Conservation (phyloP, 2,797 vertebrate species). For the Melanotaenia trifasciata region DNA sequence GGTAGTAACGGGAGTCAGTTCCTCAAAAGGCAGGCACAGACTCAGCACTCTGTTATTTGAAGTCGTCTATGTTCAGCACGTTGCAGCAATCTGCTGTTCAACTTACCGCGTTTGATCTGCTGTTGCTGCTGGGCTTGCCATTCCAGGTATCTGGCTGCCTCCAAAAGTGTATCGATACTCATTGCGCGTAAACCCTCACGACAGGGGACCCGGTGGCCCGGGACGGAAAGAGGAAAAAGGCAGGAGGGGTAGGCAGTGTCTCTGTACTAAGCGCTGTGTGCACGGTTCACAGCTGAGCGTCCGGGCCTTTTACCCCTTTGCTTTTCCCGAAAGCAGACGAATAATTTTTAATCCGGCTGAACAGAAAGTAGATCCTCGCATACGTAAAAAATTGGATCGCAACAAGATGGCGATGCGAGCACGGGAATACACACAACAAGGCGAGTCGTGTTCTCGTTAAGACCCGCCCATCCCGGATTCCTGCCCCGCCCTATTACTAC, state of each 20-base stretch:
- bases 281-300: constrained; percentile 49
- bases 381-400: constrained; percentile 87
- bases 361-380: constrained; percentile 84
- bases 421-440: constrained; percentile 97
- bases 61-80: constrained; percentile 13
- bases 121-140: constrained; percentile 98
- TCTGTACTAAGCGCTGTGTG: constrained; percentile 57
- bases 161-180: constrained; percentile 97
- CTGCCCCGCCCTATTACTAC: constrained; percentile 82
- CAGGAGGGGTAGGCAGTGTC: constrained; percentile 55
- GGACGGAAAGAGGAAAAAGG: constrained; percentile 70
- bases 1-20: constrained; percentile 21
- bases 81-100: constrained; percentile 39
- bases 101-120: constrained; percentile 95
- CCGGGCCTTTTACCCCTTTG: constrained; percentile 30
- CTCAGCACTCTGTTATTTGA: not conserved
- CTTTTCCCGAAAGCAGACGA: constrained; percentile 31
- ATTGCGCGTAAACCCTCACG: constrained; percentile 84
- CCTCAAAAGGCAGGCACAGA: constrained; percentile 5
- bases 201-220: constrained; percentile 74
- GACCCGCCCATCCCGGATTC: constrained; percentile 72
- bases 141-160: constrained; percentile 97
- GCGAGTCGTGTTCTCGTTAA: constrained; percentile 85
- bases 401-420: constrained; percentile 98
- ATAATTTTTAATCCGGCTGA: constrained; percentile 53